Evolutionary conservation across 2,113 vertebrate genomes (phyloP).

Genomic region (Taxidea taxus): DNA sequence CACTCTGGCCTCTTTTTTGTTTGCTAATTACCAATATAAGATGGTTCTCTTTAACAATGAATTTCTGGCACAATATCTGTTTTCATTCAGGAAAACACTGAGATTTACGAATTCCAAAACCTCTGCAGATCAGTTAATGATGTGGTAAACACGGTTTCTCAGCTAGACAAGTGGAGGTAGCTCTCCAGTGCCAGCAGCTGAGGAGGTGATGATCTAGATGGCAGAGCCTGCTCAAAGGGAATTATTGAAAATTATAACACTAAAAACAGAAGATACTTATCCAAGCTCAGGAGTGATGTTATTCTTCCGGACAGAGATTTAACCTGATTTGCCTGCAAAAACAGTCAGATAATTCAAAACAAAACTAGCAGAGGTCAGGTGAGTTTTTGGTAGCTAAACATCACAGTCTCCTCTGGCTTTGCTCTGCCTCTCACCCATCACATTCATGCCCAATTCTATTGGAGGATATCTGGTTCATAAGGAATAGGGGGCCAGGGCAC

Average conservation of each 20-base stretch:
- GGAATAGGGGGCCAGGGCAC: too few species aligned
- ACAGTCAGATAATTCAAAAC: neutral
- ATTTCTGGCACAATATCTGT: neutral
- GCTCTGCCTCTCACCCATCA: neutral
- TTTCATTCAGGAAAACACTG: neutral
- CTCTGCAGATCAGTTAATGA: neutral
- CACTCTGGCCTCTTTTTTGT: neutral
- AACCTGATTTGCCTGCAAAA: neutral
- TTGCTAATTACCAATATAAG: constrained; percentile 17
- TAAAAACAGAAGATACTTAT: neutral
- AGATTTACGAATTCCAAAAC: neutral
- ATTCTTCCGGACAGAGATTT: neutral
- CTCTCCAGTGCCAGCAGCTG: neutral
- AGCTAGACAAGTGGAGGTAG: constrained; percentile 4
- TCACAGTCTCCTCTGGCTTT: neutral
- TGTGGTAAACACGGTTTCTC: neutral
- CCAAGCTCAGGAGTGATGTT: neutral
- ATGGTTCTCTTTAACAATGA: neutral
- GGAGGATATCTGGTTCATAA: neutral
- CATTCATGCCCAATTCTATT: neutral
- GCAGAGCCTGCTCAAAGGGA: neutral
- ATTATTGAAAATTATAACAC: neutral
- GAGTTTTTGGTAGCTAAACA: neutral
- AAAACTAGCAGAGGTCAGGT: neutral
- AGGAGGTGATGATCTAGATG: neutral